A percentile compares a stretch with the other conserved stretches of the same genome.
Evolutionary conservation across 2,888 invertebrate genomes (phyloP).

Genomic region (Hypolimnas misippus): DNA sequence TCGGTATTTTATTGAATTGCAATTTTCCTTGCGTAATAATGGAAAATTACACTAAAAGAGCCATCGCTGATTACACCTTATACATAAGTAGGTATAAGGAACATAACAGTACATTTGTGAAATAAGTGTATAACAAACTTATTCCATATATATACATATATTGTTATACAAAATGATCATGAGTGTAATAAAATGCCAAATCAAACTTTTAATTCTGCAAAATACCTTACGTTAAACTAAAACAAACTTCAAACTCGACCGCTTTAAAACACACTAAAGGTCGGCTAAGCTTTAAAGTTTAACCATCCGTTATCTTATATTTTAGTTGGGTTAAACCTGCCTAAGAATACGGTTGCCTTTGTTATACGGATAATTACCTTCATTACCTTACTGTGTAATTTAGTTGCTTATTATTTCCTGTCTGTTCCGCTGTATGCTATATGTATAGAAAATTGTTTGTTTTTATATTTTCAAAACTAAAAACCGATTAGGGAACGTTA

Average conservation of each 20-base stretch:
- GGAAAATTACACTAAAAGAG: no score
- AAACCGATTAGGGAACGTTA: no score
- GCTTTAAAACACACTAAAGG: slow-evolving; percentile 25
- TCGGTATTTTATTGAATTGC: no score
- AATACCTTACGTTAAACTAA: slow-evolving; percentile 1
- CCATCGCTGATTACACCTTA: no score
- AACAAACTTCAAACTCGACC: slow-evolving; percentile 17
- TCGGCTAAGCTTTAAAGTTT: slow-evolving; percentile 13
- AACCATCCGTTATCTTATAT: slow-evolving; percentile 20
- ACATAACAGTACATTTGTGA: no score
- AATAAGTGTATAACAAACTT: no score
- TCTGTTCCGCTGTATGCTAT: no score
- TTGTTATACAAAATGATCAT: background rate
- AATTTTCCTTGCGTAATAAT: no score
- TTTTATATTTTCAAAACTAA: no score
- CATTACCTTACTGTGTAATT: slow-evolving; percentile 1
- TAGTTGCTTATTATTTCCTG: slow-evolving; percentile 2
- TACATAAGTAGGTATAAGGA: no score
- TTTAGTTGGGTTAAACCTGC: slow-evolving; percentile 8
- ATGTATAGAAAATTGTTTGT: no score
- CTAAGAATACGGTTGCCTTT: slow-evolving; percentile 13
- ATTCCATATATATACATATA: no score
- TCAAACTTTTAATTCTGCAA: background rate
- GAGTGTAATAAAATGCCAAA: background rate
- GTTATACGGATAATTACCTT: slow-evolving; percentile 5